Conservation (phyloP, 2,888 invertebrate species). For the Sepiola atlantica region DNA sequence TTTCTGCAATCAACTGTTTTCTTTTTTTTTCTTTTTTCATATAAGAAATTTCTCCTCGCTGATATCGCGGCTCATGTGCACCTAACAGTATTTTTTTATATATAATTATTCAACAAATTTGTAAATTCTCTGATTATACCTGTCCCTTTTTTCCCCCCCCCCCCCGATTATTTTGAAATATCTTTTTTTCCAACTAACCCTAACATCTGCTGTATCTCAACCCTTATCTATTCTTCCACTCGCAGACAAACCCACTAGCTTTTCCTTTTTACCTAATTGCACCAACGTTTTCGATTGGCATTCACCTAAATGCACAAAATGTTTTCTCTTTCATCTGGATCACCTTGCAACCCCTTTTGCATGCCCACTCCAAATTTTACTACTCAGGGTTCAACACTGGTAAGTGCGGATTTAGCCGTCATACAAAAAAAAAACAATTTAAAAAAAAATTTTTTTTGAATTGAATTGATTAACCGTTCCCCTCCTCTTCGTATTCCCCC, state of each 20-base stretch:
- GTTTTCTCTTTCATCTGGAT: slow-evolving; percentile 51
- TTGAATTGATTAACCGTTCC: too few species aligned
- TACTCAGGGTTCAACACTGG: slow-evolving; percentile 50
- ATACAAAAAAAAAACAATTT: too few species aligned
- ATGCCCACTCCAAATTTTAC: slow-evolving; percentile 50
- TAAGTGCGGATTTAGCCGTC: not conserved
- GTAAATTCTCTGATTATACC: not conserved
- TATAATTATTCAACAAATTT: too few species aligned
- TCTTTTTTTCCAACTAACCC: not conserved
- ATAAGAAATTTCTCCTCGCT: not conserved
- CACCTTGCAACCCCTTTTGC: slow-evolving; percentile 50
- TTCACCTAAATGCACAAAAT: slow-evolving; percentile 48
- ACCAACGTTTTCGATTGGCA: not conserved
- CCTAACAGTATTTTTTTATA: too few species aligned
- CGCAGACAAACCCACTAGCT: not conserved
- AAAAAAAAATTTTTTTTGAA: too few species aligned
- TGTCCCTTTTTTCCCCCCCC: not conserved
- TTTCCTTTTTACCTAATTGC: not conserved
- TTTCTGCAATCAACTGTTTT: too few species aligned
- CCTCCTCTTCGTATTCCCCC: too few species aligned
- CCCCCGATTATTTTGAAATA: not conserved
- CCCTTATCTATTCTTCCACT: not conserved
- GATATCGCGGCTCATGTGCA: not conserved
- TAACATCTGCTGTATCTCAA: not conserved
- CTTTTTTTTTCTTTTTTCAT: too few species aligned